These are phyloP conservation scores for Mycetomoellerius zeteki DNA, from an alignment of 1,140 invertebrate genomes.

Conservation along the genomic window DNA sequence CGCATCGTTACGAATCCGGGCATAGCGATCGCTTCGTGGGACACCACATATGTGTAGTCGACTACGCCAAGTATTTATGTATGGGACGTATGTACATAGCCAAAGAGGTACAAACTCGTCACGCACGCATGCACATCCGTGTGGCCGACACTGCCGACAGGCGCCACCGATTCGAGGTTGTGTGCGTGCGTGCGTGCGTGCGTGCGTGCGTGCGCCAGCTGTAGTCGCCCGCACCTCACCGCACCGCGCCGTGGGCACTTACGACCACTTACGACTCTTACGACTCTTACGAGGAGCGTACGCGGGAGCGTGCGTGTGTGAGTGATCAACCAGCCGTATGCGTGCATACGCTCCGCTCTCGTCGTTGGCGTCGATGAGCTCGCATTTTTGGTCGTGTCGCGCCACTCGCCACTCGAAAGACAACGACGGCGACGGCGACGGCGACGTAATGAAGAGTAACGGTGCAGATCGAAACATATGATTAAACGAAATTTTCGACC, in stretches of 20 bases:
- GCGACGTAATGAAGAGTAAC: not conserved
- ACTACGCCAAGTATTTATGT: conserved; percentile 52
- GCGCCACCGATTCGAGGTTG: conserved; percentile 80
- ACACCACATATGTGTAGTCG: not conserved
- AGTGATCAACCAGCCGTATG: conserved; percentile 65
- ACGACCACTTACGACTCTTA: no score
- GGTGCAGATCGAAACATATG: not conserved
- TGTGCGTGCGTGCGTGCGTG: conserved; percentile 26
- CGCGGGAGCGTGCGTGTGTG: not conserved
- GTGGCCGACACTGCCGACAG: conserved; percentile 82
- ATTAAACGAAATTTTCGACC: not conserved
- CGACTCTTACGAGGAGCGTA: not conserved
- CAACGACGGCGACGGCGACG: not conserved
- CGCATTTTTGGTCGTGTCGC: conserved; percentile 70
- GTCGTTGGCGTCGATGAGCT: conserved; percentile 68
- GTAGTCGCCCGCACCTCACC: conserved; percentile 20
- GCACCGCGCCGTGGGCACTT: no score
- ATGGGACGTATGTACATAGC: conserved; percentile 61
- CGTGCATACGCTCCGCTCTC: conserved; percentile 68
- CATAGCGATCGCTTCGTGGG: conserved; percentile 26
- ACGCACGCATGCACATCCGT: conserved; percentile 83
- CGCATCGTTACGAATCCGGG: conserved; percentile 2
- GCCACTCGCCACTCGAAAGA: conserved; percentile 41
- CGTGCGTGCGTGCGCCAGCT: conserved; percentile 51
- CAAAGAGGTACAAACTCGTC: conserved; percentile 77